Conservation (phyloP, 2,797 vertebrate species). For the Coranthus polyacanthus region DNA sequence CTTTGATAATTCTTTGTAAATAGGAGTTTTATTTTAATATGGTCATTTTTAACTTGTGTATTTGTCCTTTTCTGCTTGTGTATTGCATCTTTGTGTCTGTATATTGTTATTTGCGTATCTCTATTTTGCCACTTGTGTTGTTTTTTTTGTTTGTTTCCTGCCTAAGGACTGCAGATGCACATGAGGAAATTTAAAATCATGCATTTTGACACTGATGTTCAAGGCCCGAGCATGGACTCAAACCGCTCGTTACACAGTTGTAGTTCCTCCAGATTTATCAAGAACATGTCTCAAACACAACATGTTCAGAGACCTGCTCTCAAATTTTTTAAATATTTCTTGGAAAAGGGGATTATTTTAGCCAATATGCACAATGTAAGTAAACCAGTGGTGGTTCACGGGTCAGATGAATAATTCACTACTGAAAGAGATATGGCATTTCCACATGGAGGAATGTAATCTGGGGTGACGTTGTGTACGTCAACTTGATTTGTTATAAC, state of each 20-base stretch:
- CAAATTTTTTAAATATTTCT: neutral
- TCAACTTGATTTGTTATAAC: slow-evolving; percentile 34
- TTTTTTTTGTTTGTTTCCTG: no score
- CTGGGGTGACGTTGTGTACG: slow-evolving; percentile 24
- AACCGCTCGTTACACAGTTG: neutral
- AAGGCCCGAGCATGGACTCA: no score
- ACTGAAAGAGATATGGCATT: slow-evolving; percentile 51
- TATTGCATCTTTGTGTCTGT: no score
- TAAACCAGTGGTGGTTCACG: slow-evolving; percentile 14
- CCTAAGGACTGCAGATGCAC: no score
- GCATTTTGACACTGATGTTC: no score
- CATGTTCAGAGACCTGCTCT: neutral
- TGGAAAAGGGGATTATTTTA: neutral
- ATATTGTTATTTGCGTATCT: no score
- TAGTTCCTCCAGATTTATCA: neutral
- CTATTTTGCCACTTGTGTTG: no score
- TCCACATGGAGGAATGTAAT: slow-evolving; percentile 37
- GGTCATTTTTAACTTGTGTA: no score
- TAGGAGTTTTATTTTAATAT: no score
- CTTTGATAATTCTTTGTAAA: neutral
- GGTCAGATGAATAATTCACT: slow-evolving; percentile 51
- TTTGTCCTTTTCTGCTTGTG: no score
- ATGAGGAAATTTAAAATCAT: no score
- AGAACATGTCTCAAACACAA: neutral
- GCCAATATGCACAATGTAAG: slow-evolving; percentile 2